phyloP scores from a whole-genome alignment of 2,888 invertebrate species.

The Mantis religiosa region DNA sequence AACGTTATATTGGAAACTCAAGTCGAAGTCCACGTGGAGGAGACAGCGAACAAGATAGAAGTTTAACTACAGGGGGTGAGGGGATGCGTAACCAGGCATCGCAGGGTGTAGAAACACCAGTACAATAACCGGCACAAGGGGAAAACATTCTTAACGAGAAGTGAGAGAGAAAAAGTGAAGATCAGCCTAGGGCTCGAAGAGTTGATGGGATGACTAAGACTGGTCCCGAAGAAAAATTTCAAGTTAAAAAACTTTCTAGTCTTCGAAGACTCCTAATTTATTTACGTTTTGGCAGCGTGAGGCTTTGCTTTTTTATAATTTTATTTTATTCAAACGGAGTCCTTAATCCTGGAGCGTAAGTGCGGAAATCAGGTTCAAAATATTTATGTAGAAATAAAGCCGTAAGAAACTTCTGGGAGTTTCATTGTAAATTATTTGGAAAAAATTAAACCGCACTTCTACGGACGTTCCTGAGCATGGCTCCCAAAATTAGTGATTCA shows the following conservation, averaged over 20 bases:
- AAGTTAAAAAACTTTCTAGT: not conserved
- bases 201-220: not conserved
- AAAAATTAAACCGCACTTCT: too few relatives aligned
- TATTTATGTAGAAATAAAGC: too few relatives aligned
- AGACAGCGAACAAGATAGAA: not conserved
- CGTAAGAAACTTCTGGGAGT: too few relatives aligned
- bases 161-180: not conserved
- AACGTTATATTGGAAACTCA: slow-evolving; percentile 6
- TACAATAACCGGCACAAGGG: not conserved
- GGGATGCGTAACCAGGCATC: not conserved
- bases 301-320: not conserved
- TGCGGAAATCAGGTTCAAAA: too few relatives aligned
- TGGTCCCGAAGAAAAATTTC: not conserved
- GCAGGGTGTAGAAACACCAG: not conserved
- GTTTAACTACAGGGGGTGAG: not conserved
- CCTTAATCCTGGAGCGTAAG: too few relatives aligned
- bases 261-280: not conserved
- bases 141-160: not conserved
- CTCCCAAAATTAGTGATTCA: too few relatives aligned
- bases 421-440: too few relatives aligned
- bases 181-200: not conserved
- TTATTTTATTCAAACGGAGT: too few relatives aligned
- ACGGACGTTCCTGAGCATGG: too few relatives aligned
- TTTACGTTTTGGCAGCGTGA: not conserved
- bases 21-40: not conserved